Evolutionary conservation across 2,797 vertebrate species (phyloP), one percentile per base, ranked within the genome.

Genomic region (Girardinus metallicus): DNA sequence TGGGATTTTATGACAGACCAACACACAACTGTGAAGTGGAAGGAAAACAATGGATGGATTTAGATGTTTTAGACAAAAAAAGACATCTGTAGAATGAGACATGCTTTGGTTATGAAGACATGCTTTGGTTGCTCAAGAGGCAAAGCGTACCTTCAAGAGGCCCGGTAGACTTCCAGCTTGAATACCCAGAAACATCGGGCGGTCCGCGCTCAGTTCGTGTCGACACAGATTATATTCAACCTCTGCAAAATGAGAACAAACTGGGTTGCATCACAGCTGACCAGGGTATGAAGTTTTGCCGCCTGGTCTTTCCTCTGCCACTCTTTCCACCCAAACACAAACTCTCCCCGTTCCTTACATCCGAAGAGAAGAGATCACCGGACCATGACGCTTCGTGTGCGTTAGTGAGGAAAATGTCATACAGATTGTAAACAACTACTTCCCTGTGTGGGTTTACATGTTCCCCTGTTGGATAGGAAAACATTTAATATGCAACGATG

Each of bases 401-500:
- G 83, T 43, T 15, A 71, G 39, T 44, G 55, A 80, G 73, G 76
- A 64, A 70, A 80, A 82, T 73, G 29, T 85, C 53, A 77, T 84
- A 62, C 78, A 84, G 39, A 73, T 29, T 60, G 75, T 79, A 78
- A 82, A 84, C 73, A 73, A 74, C 66, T 75, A 57, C 60, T 81
- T 86, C 85, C 71, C 81, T 31, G 0, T 86, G 83, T 51, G 85
- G 29, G 84, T 85, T 74, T 71, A 41, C 72, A 75, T 85, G 73
- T n/a, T 85, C 71, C 71, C 76, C 23, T 74, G 39, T 78, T 29
- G n/a, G 55, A 70, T 23, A 73, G 83, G 85, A 73, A 84, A 84
- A 73, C 34, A 5, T 70, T 51, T 84, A 0, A 73, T 31, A 53
- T 73, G 74, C 57, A 53, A 51, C 31, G 18, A 23, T 66, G 43